Percentiles rank a stretch among this genome's conserved stretches.
Conservation (phyloP, 23 tunicate genomes). For the Clavelina lepadiformis region DNA sequence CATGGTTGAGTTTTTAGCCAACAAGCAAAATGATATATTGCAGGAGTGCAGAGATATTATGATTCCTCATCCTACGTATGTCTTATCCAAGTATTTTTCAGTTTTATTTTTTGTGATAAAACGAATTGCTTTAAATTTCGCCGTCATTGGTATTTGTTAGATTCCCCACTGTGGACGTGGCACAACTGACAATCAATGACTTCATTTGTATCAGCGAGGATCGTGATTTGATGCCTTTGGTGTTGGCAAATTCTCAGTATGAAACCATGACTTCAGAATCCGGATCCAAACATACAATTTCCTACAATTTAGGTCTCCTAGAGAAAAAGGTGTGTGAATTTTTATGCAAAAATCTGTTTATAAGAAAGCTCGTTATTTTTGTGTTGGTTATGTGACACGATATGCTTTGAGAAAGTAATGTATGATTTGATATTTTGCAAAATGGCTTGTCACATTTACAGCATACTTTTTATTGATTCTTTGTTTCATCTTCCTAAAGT, state of each 20-base stretch:
- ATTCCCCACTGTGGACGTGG: slow-evolving; percentile 15
- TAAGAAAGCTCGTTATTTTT: no score
- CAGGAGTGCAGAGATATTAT: slow-evolving; percentile 33
- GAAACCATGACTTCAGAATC: slow-evolving; percentile 10
- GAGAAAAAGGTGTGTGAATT: slow-evolving; percentile 73
- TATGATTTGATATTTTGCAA: no score
- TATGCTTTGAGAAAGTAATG: no score
- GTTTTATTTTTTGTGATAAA: not conserved
- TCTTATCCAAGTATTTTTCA: not conserved
- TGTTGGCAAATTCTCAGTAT: slow-evolving; percentile 32
- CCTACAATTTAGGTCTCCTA: slow-evolving; percentile 35
- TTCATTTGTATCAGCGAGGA: slow-evolving; percentile 34
- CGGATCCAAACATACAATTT: slow-evolving; percentile 6
- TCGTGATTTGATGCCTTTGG: slow-evolving; percentile 35
- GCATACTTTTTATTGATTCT: no score
- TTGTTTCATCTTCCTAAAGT: no score
- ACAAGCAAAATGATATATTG: slow-evolving; percentile 52
- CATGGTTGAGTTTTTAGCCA: slow-evolving; percentile 38
- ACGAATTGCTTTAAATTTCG: not conserved
- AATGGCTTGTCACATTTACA: no score
- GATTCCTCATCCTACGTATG: slow-evolving; percentile 26
- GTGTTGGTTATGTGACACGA: no score
- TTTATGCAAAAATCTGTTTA: no score
- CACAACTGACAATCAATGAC: slow-evolving; percentile 12
- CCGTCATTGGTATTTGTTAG: slow-evolving; percentile 10